Evolutionary conservation across 2,113 vertebrate species (phyloP), one percentile per base, ranked within the genome.

Genomic region (Okapia johnstoni): DNA sequence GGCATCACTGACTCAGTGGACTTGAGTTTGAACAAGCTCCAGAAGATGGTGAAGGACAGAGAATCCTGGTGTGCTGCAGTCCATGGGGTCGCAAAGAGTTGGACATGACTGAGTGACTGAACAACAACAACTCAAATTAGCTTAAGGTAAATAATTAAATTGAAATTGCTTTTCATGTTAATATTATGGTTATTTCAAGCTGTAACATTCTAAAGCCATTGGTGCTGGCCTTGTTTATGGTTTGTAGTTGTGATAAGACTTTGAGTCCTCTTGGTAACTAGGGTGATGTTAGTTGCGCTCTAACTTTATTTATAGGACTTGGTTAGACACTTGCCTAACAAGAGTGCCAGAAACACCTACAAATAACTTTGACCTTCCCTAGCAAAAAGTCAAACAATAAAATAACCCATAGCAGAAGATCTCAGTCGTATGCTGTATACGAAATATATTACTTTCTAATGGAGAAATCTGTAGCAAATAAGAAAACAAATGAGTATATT

Each of bases 291-390:
- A 98, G 90, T 97, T 93, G 70, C 48, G 8, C 93, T 97, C 88
- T 93, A 52, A 73, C 33, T 98, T 97, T 98, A 97, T 98, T 98
- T 98, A 97, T 98, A 97, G 98, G 61, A 96, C 96, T 88, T 93
- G 48, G 94, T 98, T 90, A 95, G 90, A 96, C 60, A 94, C 66
- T 93, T 97, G 90, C 70, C 40, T 21, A 73, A 25, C 36, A n/a
- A 73, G 70, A 93, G 50, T 92, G 93, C 91, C 93, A 95, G 73
- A 97, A 98, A 97, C 58, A 48, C 94, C 90, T 96, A 50, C 91
- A 95, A 97, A 97, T 97, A 98, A 96, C 90, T 96, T 93, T 97
- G 97, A 97, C 97, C 97, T 98, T 98, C 84, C 50, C 89, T 97
- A 93, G 73, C 28, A 94, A 94, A 96, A 96, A 96, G 94, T 94